Conservation (phyloP, 2,797 vertebrate genomes). For the Dallia pectoralis region DNA sequence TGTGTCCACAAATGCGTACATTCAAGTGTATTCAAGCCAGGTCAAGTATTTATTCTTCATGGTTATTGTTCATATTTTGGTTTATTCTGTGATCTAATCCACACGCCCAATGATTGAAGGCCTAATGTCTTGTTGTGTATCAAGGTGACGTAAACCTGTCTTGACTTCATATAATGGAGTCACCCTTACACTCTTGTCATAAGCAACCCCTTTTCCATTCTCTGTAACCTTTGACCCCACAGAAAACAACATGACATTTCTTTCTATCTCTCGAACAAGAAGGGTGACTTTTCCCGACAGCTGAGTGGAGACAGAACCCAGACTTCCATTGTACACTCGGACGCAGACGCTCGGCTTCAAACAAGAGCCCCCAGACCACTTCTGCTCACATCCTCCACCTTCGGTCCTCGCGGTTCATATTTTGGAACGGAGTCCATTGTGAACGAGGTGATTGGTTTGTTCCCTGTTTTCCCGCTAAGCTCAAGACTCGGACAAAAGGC, state of each 20-base stretch:
- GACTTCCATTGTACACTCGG: neutral
- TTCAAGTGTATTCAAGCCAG: neutral
- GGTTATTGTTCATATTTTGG: neutral
- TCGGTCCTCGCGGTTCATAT: conserved; percentile 30
- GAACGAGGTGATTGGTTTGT: conserved; percentile 35
- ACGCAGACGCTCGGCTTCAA: neutral
- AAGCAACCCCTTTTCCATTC: neutral
- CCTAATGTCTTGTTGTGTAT: neutral
- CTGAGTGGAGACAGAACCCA: neutral
- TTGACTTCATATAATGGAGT: neutral
- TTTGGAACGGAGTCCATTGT: conserved; percentile 38
- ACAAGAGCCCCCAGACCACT: neutral
- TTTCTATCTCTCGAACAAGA: neutral
- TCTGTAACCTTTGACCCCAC: neutral
- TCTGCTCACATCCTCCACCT: neutral
- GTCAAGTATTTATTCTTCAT: neutral
- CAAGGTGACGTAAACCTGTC: neutral
- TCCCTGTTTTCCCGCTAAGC: conserved; percentile 28
- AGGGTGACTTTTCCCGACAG: neutral
- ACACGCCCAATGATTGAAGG: neutral
- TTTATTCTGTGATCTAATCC: neutral
- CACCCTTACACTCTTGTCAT: neutral
- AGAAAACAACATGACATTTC: neutral
- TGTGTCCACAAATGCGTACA: neutral
- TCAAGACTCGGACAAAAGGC: conserved; percentile 49